Percentiles rank a stretch among this genome's conserved stretches.
Conservation (phyloP, 2,113 vertebrate genomes). For the Tupaia tana region DNA sequence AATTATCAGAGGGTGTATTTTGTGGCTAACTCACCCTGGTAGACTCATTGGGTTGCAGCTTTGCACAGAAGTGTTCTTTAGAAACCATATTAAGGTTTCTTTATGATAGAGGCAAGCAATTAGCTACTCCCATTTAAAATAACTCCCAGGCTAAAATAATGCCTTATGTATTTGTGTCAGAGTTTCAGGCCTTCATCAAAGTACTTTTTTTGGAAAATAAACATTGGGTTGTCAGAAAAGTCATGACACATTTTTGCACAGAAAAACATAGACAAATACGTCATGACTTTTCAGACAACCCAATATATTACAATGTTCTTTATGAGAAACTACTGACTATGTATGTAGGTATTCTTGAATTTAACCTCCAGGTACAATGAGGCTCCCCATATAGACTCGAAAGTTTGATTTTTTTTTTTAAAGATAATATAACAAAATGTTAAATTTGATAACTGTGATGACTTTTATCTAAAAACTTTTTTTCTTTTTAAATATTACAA, state of each 20-base stretch:
- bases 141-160: not conserved
- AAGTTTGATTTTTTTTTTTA: not conserved
- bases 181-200: not conserved
- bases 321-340: not conserved
- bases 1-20: not conserved
- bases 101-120: constrained; percentile 17
- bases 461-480: not conserved
- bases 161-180: not conserved
- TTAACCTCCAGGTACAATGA: not conserved
- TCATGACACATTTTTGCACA: no score
- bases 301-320: not conserved
- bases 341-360: not conserved
- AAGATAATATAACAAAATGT: not conserved
- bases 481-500: not conserved
- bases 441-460: not conserved
- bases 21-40: constrained; percentile 16
- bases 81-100: constrained; percentile 5
- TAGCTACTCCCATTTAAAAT: not conserved
- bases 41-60: not conserved
- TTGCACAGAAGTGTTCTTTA: constrained; percentile 33
- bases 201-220: not conserved
- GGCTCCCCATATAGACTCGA: not conserved
- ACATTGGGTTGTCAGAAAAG: not conserved
- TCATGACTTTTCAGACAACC: no score
- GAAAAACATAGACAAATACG: no score